These are phyloP conservation scores for Caenorhabditis sulstoni DNA, from an alignment of 2,888 invertebrate genomes.

Conservation along the genomic window DNA sequence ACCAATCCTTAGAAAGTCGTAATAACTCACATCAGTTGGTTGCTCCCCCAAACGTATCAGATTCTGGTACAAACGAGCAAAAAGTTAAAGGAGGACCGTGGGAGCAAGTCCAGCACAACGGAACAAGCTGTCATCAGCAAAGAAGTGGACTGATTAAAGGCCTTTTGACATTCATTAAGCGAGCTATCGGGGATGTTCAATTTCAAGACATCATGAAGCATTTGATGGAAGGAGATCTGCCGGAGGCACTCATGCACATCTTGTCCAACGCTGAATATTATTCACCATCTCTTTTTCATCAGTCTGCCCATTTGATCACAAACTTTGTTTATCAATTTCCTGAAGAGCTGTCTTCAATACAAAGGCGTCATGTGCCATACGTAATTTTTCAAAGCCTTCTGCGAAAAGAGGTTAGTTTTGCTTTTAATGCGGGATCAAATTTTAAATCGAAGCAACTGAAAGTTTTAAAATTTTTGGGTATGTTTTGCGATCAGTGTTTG, in stretches of 20 bases:
- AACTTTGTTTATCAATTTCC: conserved; percentile 88
- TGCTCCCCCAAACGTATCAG: not conserved
- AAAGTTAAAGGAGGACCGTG: conserved; percentile 53
- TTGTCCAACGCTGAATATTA: conserved; percentile 93
- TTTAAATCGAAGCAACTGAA: not conserved
- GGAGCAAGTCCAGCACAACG: conserved; percentile 55
- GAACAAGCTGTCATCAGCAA: conserved; percentile 86
- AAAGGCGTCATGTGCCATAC: conserved; percentile 90
- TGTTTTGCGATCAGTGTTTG: too few species aligned
- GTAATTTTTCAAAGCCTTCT: conserved; percentile 90
- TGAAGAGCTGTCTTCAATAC: conserved; percentile 88
- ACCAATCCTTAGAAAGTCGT: too few species aligned
- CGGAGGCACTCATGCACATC: conserved; percentile 87
- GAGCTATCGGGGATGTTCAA: conserved; percentile 85
- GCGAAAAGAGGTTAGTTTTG: conserved; percentile 86
- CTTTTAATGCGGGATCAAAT: too few species aligned
- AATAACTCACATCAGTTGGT: conserved; percentile 18
- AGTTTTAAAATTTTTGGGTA: too few species aligned
- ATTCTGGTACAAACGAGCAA: not conserved
- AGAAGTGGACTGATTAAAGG: conserved; percentile 90
- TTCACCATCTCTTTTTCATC: conserved; percentile 88
- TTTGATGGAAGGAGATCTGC: conserved; percentile 90
- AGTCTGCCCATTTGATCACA: conserved; percentile 80
- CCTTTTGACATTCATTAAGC: conserved; percentile 91
- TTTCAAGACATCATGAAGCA: conserved; percentile 72